Evolutionary conservation across 2,888 invertebrate genomes (phyloP), one percentile per base, ranked within the genome.

Genomic region (Agonopterix alstromeriana): DNA sequence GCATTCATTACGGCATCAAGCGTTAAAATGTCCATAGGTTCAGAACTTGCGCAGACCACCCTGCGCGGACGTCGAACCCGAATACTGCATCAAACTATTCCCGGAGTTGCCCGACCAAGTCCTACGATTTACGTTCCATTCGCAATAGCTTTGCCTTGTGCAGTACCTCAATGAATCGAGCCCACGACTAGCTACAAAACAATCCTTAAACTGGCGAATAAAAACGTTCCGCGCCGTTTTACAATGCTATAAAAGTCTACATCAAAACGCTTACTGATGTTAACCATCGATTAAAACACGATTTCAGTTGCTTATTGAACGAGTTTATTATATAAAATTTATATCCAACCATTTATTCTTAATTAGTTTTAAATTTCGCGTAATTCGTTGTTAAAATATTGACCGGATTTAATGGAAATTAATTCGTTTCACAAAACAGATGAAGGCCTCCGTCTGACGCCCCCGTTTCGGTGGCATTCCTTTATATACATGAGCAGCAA

Each of bases 141-240:
- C 61, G 70, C 67, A 69, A 72, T 63, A 67, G 62, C 60, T 57
- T 53, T 10, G 1, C 48, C 58, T 61, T 57, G 63, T 64, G 61
- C 69, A 67, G 70, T 64, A 41, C 51, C 55, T 63, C 65, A 65
- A 66, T 62, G 62, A 56, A 68, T 61, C 53, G 53, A 60, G 57
- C 51, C 50, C 61, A 55, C 54, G 12, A 12, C 42, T 42, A 42
- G 42, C 42, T 54, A 66, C 60, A 64, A 67, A 70, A 68, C 65
- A 66, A 68, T 67, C 60, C 57, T 52, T 48, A 47, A 45, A 2
- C 10, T 41, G 53, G 48, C 58, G 57, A 71, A 77, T 75, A 72
- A 78, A 78, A 77, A 72, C 64, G 64, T 76, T 72, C 56, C 57
- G 57, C 65, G 57, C 65, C 56, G 60, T 66, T 77, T 77, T 73